Conservation (phyloP, 2,888 invertebrate genomes). For the Dilophus febrilis region DNA sequence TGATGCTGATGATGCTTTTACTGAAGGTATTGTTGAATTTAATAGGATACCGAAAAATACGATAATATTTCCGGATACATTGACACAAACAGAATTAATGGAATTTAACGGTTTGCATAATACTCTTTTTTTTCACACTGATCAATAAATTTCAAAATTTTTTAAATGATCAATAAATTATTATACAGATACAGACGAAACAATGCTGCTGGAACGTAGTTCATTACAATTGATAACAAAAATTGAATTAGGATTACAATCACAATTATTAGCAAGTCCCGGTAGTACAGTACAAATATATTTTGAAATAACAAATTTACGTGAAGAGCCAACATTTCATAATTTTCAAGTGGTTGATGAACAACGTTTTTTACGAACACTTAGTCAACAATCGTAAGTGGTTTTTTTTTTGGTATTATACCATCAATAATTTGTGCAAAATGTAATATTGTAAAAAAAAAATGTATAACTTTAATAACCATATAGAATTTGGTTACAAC, state of each 20-base stretch:
- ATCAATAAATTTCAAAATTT: no score
- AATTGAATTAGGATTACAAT: slow-evolving; percentile 32
- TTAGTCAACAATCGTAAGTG: slow-evolving; percentile 35
- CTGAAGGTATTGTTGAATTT: no score
- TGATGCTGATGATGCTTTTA: no score
- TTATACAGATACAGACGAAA: not conserved
- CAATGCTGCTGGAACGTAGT: not conserved
- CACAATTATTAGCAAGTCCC: slow-evolving; percentile 29
- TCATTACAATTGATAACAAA: slow-evolving; percentile 17
- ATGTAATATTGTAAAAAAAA: not conserved
- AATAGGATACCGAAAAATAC: no score
- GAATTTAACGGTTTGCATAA: no score
- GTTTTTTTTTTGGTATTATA: no score
- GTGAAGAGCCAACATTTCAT: slow-evolving; percentile 36
- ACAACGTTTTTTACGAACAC: slow-evolving; percentile 35
- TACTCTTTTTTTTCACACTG: no score
- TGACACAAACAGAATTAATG: no score
- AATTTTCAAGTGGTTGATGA: slow-evolving; percentile 43
- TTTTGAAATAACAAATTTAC: slow-evolving; percentile 57
- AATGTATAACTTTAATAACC: no score
- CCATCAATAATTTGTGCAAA: no score
- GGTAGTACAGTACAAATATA: slow-evolving; percentile 31
- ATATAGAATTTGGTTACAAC: slow-evolving; percentile 6
- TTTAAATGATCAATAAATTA: no score
- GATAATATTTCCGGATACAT: no score